Percentiles rank a stretch among this genome's conserved stretches.
Evolutionary conservation across 2,797 vertebrate species (phyloP).

Genomic region (Mus spretus): DNA sequence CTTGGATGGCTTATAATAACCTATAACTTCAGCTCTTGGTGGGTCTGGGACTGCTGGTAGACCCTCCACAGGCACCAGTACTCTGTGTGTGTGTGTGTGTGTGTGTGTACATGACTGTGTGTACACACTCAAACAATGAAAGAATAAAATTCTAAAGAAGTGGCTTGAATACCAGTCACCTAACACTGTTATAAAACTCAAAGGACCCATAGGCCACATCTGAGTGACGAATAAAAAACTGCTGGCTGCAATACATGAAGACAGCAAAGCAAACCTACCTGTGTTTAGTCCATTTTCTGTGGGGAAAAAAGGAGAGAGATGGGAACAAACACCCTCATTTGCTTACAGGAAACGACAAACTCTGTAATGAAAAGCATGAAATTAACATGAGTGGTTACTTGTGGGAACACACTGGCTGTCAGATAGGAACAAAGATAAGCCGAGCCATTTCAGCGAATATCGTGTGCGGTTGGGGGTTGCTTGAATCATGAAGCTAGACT

Average conservation of each 20-base stretch:
- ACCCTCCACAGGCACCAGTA: not conserved
- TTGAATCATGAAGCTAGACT: constrained; percentile 1
- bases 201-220: not conserved
- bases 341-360: constrained; percentile 26
- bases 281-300: not conserved
- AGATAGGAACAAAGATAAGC: not conserved
- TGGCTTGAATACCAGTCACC: not conserved
- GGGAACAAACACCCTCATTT: constrained; percentile 1
- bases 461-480: constrained; percentile 45
- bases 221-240: not conserved
- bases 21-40: not conserved
- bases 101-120: not conserved
- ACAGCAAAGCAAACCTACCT: not conserved
- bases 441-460: not conserved
- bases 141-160: not conserved
- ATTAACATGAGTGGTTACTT: constrained; percentile 23
- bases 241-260: not conserved
- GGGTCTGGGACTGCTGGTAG: not conserved
- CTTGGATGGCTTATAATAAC: not conserved
- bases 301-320: not conserved
- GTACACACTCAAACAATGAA: not conserved
- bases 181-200: not conserved
- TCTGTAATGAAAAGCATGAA: not conserved
- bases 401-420: not conserved
- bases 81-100: not conserved